Evolutionary conservation across 2,888 invertebrate species (phyloP), one percentile per base, ranked within the genome.

Genomic region (Leptinotarsa peninsularis): DNA sequence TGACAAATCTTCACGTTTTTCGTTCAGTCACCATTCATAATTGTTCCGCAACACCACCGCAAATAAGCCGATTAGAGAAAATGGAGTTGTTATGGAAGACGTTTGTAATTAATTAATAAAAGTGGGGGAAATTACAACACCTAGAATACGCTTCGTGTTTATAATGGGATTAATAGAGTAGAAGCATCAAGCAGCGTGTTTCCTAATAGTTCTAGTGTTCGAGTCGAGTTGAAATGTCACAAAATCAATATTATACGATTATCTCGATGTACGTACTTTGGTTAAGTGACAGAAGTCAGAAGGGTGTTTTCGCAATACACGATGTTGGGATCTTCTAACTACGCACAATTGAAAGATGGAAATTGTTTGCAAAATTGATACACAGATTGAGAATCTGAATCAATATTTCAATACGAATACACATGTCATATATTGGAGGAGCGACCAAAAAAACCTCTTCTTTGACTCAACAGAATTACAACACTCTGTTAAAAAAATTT

Each of bases 101-200:
- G 68, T 56, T 68, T 18, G n/a, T 14, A 69, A 69, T 69, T 67
- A 72, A 67, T 72, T 72, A 67, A 67, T 72, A 54, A 72, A 67
- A 67, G 58, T 67, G 49, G 54, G 67, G 72, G 72, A 54, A 66
- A 72, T 72, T 72, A 72, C 72, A 72, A 72, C 72, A 72, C 72
- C 72, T 72, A 54, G 56, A 68, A 50, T 52, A 27, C 49, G 50
- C 67, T 54, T 43, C 54, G 68, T 4, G 33, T 54, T 27, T 54
- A 10, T 69, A 69, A 69, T 69, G 27, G 33, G 68, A 69, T 69
- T 69, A 69, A 56, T 56, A 33, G 54, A 33, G 68, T 69, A 17
- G 43, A 54, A 56, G 68, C 68, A 54, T 43, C 54, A 69, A 52
- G 52, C 23, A 69, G 68, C 56, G n/a, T 43, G 54, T 56, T 54